Evolutionary conservation across 2,113 vertebrate species (phyloP).

Genomic region (Pelusios castaneus): DNA sequence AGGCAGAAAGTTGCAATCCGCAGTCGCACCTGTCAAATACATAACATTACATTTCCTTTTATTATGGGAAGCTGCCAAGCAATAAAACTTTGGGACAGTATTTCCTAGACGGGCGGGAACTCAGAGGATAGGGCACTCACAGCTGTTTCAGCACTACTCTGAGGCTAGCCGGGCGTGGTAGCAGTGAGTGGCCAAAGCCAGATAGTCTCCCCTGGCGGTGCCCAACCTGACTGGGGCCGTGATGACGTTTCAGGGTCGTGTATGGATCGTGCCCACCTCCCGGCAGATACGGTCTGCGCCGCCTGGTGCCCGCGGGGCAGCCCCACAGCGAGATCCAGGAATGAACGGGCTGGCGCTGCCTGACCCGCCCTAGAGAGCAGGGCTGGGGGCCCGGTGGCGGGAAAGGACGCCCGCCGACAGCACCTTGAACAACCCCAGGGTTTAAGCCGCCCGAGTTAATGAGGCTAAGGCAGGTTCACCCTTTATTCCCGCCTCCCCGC

Average conservation of each 20-base stretch:
- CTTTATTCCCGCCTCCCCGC: neutral
- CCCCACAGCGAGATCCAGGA: neutral
- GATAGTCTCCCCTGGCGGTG: neutral
- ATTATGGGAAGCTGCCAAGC: neutral
- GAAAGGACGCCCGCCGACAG: neutral
- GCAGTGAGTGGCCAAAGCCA: neutral
- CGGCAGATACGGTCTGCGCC: neutral
- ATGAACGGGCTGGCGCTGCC: neutral
- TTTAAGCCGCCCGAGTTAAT: neutral
- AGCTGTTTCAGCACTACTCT: neutral
- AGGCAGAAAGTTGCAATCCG: neutral
- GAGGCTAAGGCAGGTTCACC: no score
- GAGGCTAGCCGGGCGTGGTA: neutral
- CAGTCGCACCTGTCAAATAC: conserved; percentile 47
- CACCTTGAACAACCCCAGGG: neutral
- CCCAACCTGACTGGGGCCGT: neutral
- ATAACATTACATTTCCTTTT: neutral
- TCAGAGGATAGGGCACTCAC: neutral
- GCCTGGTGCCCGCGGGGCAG: no score
- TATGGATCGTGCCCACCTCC: neutral
- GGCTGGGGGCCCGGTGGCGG: neutral
- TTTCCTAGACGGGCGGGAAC: no score
- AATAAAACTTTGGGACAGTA: neutral
- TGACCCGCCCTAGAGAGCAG: neutral
- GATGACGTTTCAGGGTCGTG: neutral